phyloP scores from a whole-genome alignment of 2,888 invertebrate species.

The Sarcophaga variegata region DNA sequence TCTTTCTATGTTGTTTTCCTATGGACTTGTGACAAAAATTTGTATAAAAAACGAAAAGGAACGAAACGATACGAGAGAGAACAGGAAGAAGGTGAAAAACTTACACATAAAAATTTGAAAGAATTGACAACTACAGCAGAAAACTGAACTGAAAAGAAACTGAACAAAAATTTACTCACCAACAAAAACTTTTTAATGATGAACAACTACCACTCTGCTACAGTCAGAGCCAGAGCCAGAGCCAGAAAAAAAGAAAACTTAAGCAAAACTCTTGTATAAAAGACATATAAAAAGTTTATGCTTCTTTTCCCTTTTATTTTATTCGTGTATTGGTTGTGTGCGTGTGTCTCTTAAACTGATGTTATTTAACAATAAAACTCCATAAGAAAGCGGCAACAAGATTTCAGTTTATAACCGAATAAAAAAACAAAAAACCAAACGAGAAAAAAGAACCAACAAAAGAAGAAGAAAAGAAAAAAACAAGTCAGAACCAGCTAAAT shows the following conservation, averaged over 20 bases:
- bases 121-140: constrained; percentile 56
- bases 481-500: constrained; percentile 54
- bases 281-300: constrained; percentile 66
- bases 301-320: constrained; percentile 10
- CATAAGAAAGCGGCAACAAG: constrained; percentile 16
- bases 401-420: neutral
- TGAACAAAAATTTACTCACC: constrained; percentile 64
- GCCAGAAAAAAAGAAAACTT: constrained; percentile 42
- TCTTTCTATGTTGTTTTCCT: constrained; percentile 13
- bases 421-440: constrained; percentile 1
- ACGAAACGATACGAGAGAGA: neutral
- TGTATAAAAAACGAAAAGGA: neutral
- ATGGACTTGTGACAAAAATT: constrained; percentile 16
- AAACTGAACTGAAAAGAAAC: constrained; percentile 6
- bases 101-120: constrained; percentile 37
- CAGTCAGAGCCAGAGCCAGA: neutral
- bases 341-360: constrained; percentile 57
- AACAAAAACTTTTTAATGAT: constrained; percentile 69
- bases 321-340: constrained; percentile 15
- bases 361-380: constrained; percentile 67
- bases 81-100: constrained; percentile 18
- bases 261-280: constrained; percentile 62
- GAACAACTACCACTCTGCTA: constrained; percentile 63
- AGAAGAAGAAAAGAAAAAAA: neutral
- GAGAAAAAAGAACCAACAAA: constrained; percentile 1